phyloP scores from a whole-genome alignment of 1,140 invertebrate genomes.

The Bombus confusus region DNA sequence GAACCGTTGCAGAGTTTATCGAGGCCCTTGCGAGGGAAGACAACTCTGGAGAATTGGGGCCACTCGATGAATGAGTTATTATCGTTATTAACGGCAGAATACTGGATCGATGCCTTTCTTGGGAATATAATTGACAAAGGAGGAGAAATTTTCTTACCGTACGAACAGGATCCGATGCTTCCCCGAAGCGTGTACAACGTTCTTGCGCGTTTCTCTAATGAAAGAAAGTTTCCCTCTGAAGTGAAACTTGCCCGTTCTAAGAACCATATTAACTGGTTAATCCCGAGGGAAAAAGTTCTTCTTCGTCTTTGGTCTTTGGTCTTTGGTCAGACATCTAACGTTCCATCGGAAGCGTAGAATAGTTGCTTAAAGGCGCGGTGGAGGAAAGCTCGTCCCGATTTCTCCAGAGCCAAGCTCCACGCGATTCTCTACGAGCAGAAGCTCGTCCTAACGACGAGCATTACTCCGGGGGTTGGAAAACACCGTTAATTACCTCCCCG shows the following conservation, averaged over 20 bases:
- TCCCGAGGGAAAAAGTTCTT: not conserved
- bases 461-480: slow-evolving; percentile 78
- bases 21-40: not conserved
- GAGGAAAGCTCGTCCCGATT: slow-evolving; percentile 43
- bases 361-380: not conserved
- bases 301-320: no score
- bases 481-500: slow-evolving; percentile 80
- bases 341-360: not conserved
- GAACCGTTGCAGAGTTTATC: not conserved
- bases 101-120: no score
- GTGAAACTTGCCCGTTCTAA: not conserved
- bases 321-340: not conserved
- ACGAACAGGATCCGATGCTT: no score
- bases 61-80: no score
- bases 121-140: no score
- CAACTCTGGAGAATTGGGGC: not conserved
- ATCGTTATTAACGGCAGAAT: no score
- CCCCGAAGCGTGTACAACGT: no score
- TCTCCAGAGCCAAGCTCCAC: not conserved
- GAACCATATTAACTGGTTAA: not conserved
- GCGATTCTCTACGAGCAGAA: slow-evolving; percentile 60
- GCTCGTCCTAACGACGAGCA: slow-evolving; percentile 79
- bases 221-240: not conserved
- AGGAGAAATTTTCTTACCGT: no score
- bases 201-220: no score